Percentiles rank a stretch among this genome's conserved stretches.
These are phyloP conservation scores for Ptyas mucosa DNA, from an alignment of 2,113 vertebrate genomes.

Conservation along the genomic window DNA sequence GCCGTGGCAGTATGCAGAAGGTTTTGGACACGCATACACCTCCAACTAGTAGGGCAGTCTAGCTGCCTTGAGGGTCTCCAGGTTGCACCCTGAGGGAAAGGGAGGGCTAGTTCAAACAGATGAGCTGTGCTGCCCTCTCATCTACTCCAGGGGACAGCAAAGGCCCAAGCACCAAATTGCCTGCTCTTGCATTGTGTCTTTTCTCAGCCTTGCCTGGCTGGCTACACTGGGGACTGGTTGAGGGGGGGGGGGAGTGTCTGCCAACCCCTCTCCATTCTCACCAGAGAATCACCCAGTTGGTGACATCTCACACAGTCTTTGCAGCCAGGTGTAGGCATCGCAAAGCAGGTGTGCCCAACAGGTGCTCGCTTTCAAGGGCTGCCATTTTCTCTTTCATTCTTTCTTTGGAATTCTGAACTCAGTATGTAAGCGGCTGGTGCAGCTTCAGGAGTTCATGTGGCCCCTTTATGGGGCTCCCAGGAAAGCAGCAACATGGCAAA, in stretches of 20 bases:
- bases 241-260: not conserved
- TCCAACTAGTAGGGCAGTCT: not conserved
- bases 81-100: not conserved
- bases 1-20: not conserved
- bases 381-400: not conserved
- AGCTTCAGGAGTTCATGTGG: not conserved
- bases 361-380: no score
- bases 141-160: not conserved
- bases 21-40: not conserved
- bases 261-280: not conserved
- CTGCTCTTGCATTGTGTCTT: not conserved
- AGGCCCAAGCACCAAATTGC: not conserved
- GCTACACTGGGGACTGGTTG: not conserved
- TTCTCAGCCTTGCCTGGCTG: not conserved
- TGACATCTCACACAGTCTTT: not conserved
- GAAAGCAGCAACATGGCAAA: constrained; percentile 74
- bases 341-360: not conserved
- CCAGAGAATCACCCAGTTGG: not conserved
- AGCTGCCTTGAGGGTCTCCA: not conserved
- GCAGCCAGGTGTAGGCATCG: no score
- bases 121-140: not conserved
- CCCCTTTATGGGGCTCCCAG: not conserved
- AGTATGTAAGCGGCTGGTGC: no score
- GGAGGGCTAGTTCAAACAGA: not conserved
- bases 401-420: not conserved